phyloP scores from a whole-genome alignment of 2,113 vertebrate species.

The Suncus etruscus region DNA sequence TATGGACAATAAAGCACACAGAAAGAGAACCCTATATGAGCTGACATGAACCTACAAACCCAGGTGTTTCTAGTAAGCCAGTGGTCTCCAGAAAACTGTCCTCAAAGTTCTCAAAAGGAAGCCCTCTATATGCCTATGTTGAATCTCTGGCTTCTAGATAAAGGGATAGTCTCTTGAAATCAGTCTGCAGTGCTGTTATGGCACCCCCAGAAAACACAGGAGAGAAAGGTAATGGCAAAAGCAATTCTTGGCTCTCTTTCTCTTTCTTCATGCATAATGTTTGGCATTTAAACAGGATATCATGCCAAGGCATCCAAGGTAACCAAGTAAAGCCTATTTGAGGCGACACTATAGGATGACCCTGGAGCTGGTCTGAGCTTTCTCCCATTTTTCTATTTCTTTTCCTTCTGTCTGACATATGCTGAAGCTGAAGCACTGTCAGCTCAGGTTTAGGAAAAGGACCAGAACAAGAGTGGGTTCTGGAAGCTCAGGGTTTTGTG shows the following conservation, averaged over 20 bases:
- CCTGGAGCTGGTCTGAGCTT: background rate
- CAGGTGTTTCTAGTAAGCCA: background rate
- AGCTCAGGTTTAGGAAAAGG: background rate
- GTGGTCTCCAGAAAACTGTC: fast-evolving
- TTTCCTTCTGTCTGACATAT: background rate
- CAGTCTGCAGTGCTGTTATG: background rate
- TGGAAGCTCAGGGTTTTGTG: background rate
- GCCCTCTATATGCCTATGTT: background rate
- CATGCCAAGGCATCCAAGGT: background rate
- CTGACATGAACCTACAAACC: background rate
- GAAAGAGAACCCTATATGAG: background rate
- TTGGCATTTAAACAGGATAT: fast-evolving
- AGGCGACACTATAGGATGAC: background rate
- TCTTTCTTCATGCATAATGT: background rate
- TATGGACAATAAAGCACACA: background rate
- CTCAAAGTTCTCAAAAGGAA: background rate
- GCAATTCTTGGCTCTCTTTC: background rate
- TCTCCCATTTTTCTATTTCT: background rate
- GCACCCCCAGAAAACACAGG: background rate
- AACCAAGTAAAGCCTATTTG: too few relatives aligned
- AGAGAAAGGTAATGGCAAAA: background rate
- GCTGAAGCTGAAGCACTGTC: background rate
- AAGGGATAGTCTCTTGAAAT: background rate
- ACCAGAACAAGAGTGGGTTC: background rate
- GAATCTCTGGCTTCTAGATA: background rate